Base-by-base conservation (phyloP, 2,888 invertebrate genomes). In the Leucoma salicis region DNA sequence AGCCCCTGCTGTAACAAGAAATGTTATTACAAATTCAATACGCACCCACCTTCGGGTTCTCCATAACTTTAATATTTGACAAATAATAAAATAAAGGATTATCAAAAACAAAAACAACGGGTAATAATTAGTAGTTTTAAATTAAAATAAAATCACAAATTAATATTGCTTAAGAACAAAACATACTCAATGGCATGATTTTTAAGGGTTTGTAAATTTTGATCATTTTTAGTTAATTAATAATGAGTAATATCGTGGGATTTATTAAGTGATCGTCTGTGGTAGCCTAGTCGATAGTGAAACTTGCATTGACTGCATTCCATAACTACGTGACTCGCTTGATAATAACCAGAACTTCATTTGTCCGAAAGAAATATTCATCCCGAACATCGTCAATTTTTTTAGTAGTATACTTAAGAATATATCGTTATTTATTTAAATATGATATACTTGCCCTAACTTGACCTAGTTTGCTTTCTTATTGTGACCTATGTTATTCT, bases 1-100 rank as follows among this genome's bases (percentile, higher is more conserved):
- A 95, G 94, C 95, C 95, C 95, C 94, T 95, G 95, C 95, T 95
- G 94, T 92, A 93, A 92, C 92, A 93, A 92, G 89, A 89, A 89
- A 89, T 80, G 80, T 78, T 83, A 89, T 87, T 82, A 88, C 85
- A 88, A 82, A 82, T 86, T 89, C 88, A 88, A 86, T 89, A 88
- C 79, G 87, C 89, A 89, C 89, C 89, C 89, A 87, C 87, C 87
- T 86, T 85, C 65, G 86, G 87, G 87, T 70, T 73, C 71, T 76
- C 70, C 75, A 80, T 68, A 78, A 79, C 76, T 67, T 70, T 67
- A 69, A 62, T 66, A 73, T 59, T 57, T 58, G 65, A 74, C 61
- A 66, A 70, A 72, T 65, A 61, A 70, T 55, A 70, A 66, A 71
- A 70, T 60, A 66, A 70, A 59, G 56, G 51, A 61, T 51, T 49